Evolutionary conservation across 2,797 vertebrate genomes (phyloP).

Genomic region (Lutjanus campechanus): DNA sequence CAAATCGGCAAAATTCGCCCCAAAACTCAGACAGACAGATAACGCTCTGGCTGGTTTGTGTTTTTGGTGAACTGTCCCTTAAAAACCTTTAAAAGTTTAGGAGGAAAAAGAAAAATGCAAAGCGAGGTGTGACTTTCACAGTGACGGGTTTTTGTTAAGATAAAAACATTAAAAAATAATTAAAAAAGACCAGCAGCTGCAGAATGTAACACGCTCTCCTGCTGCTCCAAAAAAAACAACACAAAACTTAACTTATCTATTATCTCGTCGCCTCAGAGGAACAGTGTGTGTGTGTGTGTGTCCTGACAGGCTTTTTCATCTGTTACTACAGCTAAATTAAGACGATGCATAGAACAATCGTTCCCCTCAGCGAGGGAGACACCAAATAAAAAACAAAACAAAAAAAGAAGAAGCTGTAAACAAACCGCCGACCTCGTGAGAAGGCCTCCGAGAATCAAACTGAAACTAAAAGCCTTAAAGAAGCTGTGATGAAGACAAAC

Average conservation of each 20-base stretch:
- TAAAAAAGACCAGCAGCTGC: neutral
- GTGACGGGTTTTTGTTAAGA: constrained; percentile 36
- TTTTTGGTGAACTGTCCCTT: constrained; percentile 26
- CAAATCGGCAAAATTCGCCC: too few species aligned
- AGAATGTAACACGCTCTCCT: neutral
- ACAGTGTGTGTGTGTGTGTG: neutral
- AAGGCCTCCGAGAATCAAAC: constrained; percentile 5
- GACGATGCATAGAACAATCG: constrained; percentile 20
- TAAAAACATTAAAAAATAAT: neutral
- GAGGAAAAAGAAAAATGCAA: neutral
- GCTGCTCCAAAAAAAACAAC: neutral
- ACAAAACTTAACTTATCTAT: neutral
- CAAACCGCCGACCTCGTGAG: constrained; percentile 17
- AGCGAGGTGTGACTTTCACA: constrained; percentile 50
- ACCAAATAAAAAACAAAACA: neutral
- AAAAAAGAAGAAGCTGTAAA: constrained; percentile 63
- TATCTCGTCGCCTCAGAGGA: neutral
- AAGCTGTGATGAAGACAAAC: neutral
- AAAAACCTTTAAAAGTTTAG: neutral
- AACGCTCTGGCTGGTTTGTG: neutral
- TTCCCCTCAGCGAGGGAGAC: neutral
- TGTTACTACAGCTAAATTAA: neutral
- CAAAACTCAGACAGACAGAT: neutral
- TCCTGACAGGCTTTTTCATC: neutral
- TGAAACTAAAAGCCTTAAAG: neutral